Base-by-base conservation (phyloP, 2,888 invertebrate genomes). In the Orthosia cruda region DNA sequence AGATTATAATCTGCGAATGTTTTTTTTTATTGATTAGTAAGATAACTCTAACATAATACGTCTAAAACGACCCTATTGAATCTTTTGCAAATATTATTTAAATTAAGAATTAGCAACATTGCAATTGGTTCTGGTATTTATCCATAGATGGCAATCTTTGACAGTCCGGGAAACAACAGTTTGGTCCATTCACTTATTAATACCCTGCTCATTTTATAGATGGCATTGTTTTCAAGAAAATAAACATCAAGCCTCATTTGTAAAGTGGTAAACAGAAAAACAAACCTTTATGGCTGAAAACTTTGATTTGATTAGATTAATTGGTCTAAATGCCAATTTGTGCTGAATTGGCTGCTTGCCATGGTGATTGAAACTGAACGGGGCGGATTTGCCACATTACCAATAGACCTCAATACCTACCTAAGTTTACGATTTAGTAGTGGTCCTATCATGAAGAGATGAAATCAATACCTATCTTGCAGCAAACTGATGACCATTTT, bases 101-200 rank as follows among this genome's bases (percentile, higher is more conserved):
- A 45, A 2, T 49, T 3, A 0, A 15, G 13, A 71, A 64, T 59
- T 64, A 16, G 15, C 47, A 68, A 55, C 13, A 26, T 57, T 55
- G n/a, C n/a, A 57, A 68, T 50, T 32, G 58, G 52, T 83, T 77
- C n/a, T 13, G 0, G 0, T 12, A 16, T 7, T 0, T 3, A 5
- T 12, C 13, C 15, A 68, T 52, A 83, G 83, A 85, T 85, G 83
- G 82, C 83, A 13, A 12, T 13, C 18, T 55, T 54, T 7, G 3
- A 15, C 9, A 20, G n/a, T 16, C 18, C 2, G 16, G 16, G 20
- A 4, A 0, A 61, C 45, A 45, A 61, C 5, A 18, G 4, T 9
- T 2, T 5, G 5, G 61, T 54, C n/a, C 13, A 2, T 57, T 26
- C 20, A 1, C 57, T 57, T 70, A 32, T 1, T 55, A 65, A 18